phyloP scores from a whole-genome alignment of 2,797 vertebrate species.

The Eulemur albifrons region DNA sequence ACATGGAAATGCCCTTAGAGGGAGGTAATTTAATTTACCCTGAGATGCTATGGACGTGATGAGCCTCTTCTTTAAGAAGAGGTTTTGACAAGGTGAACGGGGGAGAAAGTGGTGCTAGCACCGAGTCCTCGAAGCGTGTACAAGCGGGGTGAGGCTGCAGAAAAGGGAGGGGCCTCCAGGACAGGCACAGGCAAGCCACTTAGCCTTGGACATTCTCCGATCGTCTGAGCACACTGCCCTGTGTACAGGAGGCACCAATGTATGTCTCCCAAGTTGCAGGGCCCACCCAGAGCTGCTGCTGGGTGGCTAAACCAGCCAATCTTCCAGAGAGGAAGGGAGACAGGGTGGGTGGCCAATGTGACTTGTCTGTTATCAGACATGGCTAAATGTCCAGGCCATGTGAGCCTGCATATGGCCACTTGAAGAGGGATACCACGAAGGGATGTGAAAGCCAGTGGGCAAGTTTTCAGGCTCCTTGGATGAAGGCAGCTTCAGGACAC shows the following conservation, averaged over 20 bases:
- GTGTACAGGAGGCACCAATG: fast-evolving
- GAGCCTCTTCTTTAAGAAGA: background rate
- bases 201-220: background rate
- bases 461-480: background rate
- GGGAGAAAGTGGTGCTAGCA: background rate
- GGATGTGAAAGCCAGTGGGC: background rate
- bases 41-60: background rate
- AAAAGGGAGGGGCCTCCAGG: no score
- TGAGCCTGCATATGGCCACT: background rate
- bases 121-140: background rate
- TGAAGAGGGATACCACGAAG: background rate
- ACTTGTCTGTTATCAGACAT: background rate
- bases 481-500: background rate
- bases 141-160: background rate
- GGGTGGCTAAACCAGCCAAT: background rate
- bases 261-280: background rate
- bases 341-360: background rate
- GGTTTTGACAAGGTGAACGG: background rate
- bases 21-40: background rate
- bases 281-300: background rate
- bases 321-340: background rate
- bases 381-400: background rate
- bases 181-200: background rate
- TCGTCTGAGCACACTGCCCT: background rate
- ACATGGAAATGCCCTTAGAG: background rate